A percentile compares a stretch with the other conserved stretches of the same genome.
phyloP scores from a whole-genome alignment of 2,888 invertebrate genomes.

The Cynaeus angustus region DNA sequence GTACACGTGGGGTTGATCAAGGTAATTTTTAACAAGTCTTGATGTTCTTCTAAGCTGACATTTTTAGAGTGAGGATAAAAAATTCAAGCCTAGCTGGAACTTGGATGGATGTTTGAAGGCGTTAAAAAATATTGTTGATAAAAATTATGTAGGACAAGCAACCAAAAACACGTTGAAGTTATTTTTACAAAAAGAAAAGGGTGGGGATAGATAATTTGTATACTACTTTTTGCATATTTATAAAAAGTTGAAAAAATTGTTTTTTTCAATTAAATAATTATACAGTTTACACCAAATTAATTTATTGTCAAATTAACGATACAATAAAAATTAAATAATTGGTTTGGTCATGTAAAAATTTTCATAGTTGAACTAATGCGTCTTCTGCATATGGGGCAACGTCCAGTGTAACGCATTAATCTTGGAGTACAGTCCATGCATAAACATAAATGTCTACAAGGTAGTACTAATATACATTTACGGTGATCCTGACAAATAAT shows the following conservation, averaged over 20 bases:
- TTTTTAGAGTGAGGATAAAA: constrained; percentile 80
- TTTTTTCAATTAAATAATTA: background rate
- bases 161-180: constrained; percentile 73
- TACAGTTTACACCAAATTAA: background rate
- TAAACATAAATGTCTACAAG: constrained; percentile 75
- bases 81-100: constrained; percentile 77
- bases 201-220: constrained; percentile 64
- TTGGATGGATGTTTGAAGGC: constrained; percentile 77
- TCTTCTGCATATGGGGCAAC: constrained; percentile 74
- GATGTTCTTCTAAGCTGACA: background rate
- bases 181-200: constrained; percentile 69
- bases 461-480: constrained; percentile 75
- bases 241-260: constrained; percentile 7
- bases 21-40: constrained; percentile 70
- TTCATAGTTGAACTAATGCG: constrained; percentile 75
- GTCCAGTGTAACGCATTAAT: constrained; percentile 70
- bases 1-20: constrained; percentile 82
- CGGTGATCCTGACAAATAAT: constrained; percentile 75
- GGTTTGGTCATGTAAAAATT: constrained; percentile 71
- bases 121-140: constrained; percentile 73
- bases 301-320: background rate
- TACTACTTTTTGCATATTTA: constrained; percentile 8
- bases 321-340: constrained; percentile 5
- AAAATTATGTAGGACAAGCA: constrained; percentile 73
- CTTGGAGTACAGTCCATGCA: constrained; percentile 72